Base-by-base conservation (phyloP, 2,888 invertebrate species). In the Drosophila borealis region DNA sequence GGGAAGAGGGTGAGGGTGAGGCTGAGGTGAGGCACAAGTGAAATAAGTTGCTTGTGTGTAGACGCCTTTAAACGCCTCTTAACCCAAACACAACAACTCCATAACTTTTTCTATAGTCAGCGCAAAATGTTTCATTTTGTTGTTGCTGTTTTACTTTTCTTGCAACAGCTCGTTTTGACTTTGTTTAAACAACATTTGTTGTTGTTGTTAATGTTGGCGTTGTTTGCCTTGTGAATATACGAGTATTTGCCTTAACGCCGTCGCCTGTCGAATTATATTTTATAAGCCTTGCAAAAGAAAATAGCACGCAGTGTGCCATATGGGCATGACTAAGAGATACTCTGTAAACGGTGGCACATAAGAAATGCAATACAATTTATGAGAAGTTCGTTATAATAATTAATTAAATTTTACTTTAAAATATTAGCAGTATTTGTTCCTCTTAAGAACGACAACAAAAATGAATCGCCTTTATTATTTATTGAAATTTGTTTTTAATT, bases 221-320 rank as follows among this genome's bases (percentile, higher is more conserved):
- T 71, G 80, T 62, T 74, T 55, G 41, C 46, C 51, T 49, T 65
- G 44, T 49, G 66, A 66, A 76, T 69, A 74, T 69, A 56, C 59
- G 73, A 57, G 64, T 70, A 86, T 82, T 82, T 83, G 70, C 72
- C 74, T 81, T 77, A 80, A 75, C 69, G 54, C 69, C 67, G 70
- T 78, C 70, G 76, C 65, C 81, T 78, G 83, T 80, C 83, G 84
- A 83, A 83, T 87, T 84, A 87, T 80, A 81, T 81, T 82, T 84
- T 84, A 87, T 81, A 83, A 84, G 87, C 65, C 69, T 57, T 41
- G 56, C 63, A 48, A 44, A 42, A n/a, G 54, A 45, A 55, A 21
- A 41, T 34, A 48, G 21, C 13, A 6, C 2, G 11, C 5, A 19
- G 0, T n/a, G 13, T 10, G 34, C 1, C 34, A 10, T 3, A 34